These are phyloP conservation scores for Trematocara zebra DNA, from an alignment of 2,113 vertebrate species.

Conservation along the genomic window DNA sequence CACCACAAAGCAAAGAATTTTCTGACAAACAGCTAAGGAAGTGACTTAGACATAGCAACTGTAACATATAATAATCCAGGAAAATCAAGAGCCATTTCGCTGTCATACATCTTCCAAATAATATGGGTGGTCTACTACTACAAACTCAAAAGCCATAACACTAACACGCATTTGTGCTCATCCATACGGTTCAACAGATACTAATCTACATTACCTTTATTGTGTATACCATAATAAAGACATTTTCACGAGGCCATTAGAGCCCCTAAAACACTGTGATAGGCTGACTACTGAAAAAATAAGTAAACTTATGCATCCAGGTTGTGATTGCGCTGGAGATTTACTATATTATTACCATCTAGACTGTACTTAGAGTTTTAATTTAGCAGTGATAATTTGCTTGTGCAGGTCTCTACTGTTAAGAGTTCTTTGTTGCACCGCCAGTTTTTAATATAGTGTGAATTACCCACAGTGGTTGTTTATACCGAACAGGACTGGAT, in stretches of 20 bases:
- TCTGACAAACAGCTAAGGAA: slow-evolving; percentile 33
- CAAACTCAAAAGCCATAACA: slow-evolving; percentile 10
- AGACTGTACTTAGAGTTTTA: slow-evolving; percentile 77
- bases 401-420: slow-evolving; percentile 87
- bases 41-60: slow-evolving; percentile 26
- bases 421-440: slow-evolving; percentile 88
- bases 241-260: slow-evolving; percentile 31
- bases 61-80: slow-evolving; percentile 31
- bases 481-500: slow-evolving; percentile 86
- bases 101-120: slow-evolving; percentile 17
- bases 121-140: not conserved
- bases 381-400: slow-evolving; percentile 98
- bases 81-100: slow-evolving; percentile 28
- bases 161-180: not conserved
- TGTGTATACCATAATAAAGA: slow-evolving; percentile 27
- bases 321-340: slow-evolving; percentile 61
- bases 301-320: slow-evolving; percentile 58
- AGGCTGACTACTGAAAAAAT: slow-evolving; percentile 34
- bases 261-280: slow-evolving; percentile 31
- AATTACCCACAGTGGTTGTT: slow-evolving; percentile 97
- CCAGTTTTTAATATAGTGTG: slow-evolving; percentile 94
- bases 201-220: slow-evolving; percentile 27
- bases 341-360: slow-evolving; percentile 65
- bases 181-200: slow-evolving; percentile 6
- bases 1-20: slow-evolving; percentile 33